Conservation (phyloP, 2,888 invertebrate genomes). For the Thymelicus sylvestris region DNA sequence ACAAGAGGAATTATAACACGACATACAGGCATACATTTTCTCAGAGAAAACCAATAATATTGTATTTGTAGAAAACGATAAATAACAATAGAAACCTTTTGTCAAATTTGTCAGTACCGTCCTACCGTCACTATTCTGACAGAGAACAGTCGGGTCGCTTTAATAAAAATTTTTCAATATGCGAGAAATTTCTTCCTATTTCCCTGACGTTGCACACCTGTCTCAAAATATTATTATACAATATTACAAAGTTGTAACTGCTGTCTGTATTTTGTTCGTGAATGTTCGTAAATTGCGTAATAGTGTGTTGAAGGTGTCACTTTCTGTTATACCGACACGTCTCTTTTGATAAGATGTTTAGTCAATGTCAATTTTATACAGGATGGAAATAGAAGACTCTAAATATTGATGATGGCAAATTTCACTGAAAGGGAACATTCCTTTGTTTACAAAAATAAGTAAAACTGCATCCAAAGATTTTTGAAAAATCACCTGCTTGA, state of each 20-base stretch:
- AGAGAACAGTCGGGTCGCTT: conserved; percentile 5
- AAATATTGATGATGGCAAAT: too few species aligned
- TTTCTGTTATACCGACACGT: too few species aligned
- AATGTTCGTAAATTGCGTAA: not conserved
- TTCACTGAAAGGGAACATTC: too few species aligned
- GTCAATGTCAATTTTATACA: too few species aligned
- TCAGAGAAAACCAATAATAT: not conserved
- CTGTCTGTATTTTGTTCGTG: not conserved
- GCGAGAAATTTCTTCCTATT: conserved; percentile 10
- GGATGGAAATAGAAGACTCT: too few species aligned
- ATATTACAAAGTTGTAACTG: conserved; percentile 9
- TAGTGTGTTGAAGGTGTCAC: not conserved
- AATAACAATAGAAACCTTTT: not conserved
- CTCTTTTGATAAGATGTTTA: too few species aligned
- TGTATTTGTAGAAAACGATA: not conserved
- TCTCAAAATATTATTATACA: conserved; percentile 13
- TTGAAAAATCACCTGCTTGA: too few species aligned
- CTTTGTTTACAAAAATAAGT: too few species aligned
- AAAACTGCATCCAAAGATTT: too few species aligned
- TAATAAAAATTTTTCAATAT: conserved; percentile 15
- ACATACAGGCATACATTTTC: not conserved
- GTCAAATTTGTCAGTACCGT: conserved; percentile 6
- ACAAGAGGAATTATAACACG: too few species aligned
- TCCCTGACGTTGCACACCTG: conserved; percentile 12
- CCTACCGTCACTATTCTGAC: conserved; percentile 1